Base-by-base conservation (phyloP, 1,140 invertebrate genomes). In the Drosophila lacertosa region DNA sequence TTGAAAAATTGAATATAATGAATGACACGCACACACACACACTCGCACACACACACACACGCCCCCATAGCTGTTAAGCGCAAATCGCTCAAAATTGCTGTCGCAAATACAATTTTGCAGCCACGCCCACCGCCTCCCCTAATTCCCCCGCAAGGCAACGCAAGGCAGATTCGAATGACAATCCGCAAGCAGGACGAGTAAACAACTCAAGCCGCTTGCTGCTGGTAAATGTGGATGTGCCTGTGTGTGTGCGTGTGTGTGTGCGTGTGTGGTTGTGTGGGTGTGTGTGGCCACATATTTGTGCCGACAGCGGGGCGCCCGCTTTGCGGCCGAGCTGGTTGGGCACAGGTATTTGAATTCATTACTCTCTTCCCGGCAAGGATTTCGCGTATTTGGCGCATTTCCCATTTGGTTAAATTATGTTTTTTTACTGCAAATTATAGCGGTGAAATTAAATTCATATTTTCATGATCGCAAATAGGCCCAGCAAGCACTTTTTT, bases 1-100 rank as follows among this genome's bases (percentile, higher is more conserved):
- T 86, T 86, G 77, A 78, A 83, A 86, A 86, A 86, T 86, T 77
- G 77, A 86, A 88, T 78, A 78, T 88, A 86, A 88, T 86, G 83
- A 82, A 88, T 86, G 77, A 68, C 65, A 88, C 51, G 59, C 62
- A 76, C 59, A 53, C 55, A 69, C 40, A 42, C 37, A 44, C 39
- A 48, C 24, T 0, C 42, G 7, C 39, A 40, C n/a, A 18, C 0
- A 44, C 0, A 48, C 15, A 33, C 26, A 47, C 24, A 60, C 26
- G n/a, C 39, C 47, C 24, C 20, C 62, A 33, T 26, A 35, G 75
- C 62, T 55, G 79, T 74, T 83, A 79, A 79, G 47, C 71, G 76
- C 73, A 84, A 84, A 84, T 68, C 80, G 74, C 82, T 88, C 74
- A 88, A 86, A 88, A 88, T 86, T 88, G 76, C 77, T 75, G 77